Conservation (phyloP, 2,113 vertebrate genomes). For the Nicator chloris region DNA sequence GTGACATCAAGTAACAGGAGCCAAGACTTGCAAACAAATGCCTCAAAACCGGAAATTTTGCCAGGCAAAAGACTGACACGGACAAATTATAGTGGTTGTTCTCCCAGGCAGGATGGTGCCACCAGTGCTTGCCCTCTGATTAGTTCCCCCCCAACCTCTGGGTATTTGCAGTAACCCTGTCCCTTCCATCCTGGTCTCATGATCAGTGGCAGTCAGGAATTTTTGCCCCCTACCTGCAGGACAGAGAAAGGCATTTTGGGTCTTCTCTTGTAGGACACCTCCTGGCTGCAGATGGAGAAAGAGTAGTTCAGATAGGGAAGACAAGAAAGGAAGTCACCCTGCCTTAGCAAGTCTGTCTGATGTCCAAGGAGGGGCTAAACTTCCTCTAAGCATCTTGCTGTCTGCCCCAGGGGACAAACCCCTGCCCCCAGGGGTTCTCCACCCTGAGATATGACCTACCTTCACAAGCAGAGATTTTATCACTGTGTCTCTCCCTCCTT, state of each 20-base stretch:
- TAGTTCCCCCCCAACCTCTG: neutral
- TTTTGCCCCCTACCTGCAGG: slow-evolving; percentile 52
- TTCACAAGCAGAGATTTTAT: slow-evolving; percentile 68
- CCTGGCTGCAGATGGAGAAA: slow-evolving; percentile 44
- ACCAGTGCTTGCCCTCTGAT: neutral
- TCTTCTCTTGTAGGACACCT: slow-evolving; percentile 61
- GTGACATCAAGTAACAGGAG: neutral
- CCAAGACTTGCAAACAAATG: neutral
- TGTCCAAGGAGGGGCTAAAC: neutral
- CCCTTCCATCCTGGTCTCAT: neutral
- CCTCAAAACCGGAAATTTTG: neutral
- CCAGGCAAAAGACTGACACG: neutral
- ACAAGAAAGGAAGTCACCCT: neutral
- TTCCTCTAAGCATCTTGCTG: neutral
- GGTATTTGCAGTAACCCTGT: neutral
- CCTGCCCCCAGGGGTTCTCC: neutral
- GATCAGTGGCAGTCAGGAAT: neutral
- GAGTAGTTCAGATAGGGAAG: neutral
- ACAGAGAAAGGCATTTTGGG: slow-evolving; percentile 61
- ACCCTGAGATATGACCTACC: slow-evolving; percentile 34
- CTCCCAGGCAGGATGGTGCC: neutral
- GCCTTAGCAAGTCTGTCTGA: neutral
- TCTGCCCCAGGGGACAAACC: neutral
- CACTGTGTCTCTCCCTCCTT: slow-evolving; percentile 39
- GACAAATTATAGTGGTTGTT: neutral